Evolutionary conservation across 2,113 vertebrate genomes (phyloP).

Genomic region (Notarius lentiginosus): DNA sequence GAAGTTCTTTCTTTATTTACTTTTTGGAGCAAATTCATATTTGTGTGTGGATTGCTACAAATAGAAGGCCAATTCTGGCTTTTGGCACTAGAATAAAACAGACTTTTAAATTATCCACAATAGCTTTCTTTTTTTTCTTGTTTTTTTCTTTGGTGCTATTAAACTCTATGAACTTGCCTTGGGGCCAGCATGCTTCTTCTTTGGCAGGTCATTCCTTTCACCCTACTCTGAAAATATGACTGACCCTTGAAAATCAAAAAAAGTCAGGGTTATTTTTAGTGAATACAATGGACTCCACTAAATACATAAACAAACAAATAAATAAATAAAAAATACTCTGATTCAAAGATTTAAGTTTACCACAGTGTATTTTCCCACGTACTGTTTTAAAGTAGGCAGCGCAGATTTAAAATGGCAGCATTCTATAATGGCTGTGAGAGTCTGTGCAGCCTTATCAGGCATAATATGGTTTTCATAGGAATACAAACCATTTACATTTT

Average conservation of each 20-base stretch:
- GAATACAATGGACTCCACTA: background rate
- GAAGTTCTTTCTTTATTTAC: background rate
- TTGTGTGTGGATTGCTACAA: background rate
- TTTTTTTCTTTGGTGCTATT: background rate
- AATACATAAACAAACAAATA: no score
- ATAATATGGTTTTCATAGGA: slow-evolving; percentile 46
- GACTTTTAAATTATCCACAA: background rate
- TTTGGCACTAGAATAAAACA: slow-evolving; percentile 8
- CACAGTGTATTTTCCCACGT: background rate
- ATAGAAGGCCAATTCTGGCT: background rate
- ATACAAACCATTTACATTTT: slow-evolving; percentile 56
- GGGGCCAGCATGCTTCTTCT: background rate
- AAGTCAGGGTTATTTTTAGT: background rate
- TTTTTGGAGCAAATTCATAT: background rate
- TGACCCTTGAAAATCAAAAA: background rate
- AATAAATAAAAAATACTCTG: background rate
- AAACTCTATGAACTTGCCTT: background rate
- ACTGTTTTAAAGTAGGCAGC: background rate
- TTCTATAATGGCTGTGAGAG: slow-evolving; percentile 47
- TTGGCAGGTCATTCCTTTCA: background rate
- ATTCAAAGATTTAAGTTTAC: background rate
- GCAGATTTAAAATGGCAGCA: background rate
- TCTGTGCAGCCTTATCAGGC: slow-evolving; percentile 28
- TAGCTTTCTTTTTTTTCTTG: background rate
- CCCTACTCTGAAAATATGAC: background rate